A percentile compares a stretch with the other conserved stretches of the same genome.
These are phyloP conservation scores for Caenorhabditis sp. DNA, from an alignment of 2,888 invertebrate species.

Conservation along the genomic window DNA sequence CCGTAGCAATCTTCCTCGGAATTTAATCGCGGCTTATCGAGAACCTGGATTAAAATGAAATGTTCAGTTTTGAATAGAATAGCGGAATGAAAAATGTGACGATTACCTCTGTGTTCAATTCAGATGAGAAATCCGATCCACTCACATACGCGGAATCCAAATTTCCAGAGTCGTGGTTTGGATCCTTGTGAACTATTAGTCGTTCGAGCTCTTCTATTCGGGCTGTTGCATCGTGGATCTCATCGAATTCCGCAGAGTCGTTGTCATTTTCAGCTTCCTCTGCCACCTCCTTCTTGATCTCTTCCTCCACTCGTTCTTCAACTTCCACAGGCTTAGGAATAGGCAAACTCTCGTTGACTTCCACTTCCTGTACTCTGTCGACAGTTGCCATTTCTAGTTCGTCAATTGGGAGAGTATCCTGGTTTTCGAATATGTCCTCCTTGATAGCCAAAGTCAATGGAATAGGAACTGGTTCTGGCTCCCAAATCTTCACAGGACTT, in stretches of 20 bases:
- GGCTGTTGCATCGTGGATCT: constrained; percentile 3
- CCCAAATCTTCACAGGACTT: neutral
- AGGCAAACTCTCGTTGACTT: neutral
- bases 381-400: constrained; percentile 8
- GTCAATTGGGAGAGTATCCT: constrained; percentile 32
- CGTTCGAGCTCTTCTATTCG: constrained; percentile 35
- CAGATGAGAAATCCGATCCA: constrained; percentile 55
- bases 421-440: constrained; percentile 11
- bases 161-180: constrained; percentile 38
- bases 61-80: neutral
- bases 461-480: constrained; percentile 14
- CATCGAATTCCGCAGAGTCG: neutral
- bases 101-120: constrained; percentile 37
- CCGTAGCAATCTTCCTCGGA: constrained; percentile 14
- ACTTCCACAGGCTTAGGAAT: neutral
- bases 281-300: neutral
- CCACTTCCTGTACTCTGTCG: neutral
- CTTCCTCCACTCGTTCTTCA: neutral
- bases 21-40: constrained; percentile 53
- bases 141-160: constrained; percentile 59
- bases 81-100: neutral
- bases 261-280: constrained; percentile 34
- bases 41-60: constrained; percentile 18
- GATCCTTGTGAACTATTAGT: constrained; percentile 45
- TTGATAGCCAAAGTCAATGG: constrained; percentile 9